Evolutionary conservation across 2,113 vertebrate species (phyloP).

Genomic region (Nyctereutes procyonoides): DNA sequence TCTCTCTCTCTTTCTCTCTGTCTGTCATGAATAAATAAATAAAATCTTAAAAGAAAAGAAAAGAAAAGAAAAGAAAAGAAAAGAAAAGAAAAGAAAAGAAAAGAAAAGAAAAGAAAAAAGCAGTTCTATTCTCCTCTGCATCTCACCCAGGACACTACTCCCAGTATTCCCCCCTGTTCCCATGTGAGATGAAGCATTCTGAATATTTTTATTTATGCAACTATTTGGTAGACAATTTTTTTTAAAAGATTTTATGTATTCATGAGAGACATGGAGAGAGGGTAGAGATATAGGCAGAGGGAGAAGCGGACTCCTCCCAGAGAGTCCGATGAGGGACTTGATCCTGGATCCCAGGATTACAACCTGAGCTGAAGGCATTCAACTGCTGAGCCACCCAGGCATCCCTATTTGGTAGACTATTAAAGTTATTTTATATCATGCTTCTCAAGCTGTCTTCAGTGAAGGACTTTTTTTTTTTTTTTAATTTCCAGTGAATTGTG

Average conservation of each 20-base stretch:
- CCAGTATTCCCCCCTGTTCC: not conserved
- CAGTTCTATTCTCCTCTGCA: not conserved
- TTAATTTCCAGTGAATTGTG: not conserved
- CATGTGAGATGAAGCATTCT: not conserved
- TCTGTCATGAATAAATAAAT: too few relatives aligned
- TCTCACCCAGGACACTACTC: not conserved
- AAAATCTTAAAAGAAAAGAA: not conserved
- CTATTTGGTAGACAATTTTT: not conserved
- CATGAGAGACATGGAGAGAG: not conserved
- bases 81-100: not conserved
- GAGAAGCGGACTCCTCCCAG: not conserved
- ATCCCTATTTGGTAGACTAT: not conserved
- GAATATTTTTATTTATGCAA: constrained; percentile 6
- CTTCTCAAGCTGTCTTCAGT: not conserved
- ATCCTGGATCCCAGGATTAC: not conserved
- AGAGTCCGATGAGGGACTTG: not conserved
- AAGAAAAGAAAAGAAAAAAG: not conserved
- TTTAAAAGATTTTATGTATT: not conserved
- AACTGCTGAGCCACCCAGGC: not conserved
- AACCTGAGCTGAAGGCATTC: not conserved
- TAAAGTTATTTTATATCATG: not conserved
- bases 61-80: not conserved
- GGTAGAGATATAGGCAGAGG: not conserved
- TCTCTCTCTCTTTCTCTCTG: too few relatives aligned
- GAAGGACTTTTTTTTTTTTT: not conserved